A percentile compares a stretch with the other conserved stretches of the same genome.
Conservation (phyloP, 2,888 invertebrate species). For the Cephus rjabovi region DNA sequence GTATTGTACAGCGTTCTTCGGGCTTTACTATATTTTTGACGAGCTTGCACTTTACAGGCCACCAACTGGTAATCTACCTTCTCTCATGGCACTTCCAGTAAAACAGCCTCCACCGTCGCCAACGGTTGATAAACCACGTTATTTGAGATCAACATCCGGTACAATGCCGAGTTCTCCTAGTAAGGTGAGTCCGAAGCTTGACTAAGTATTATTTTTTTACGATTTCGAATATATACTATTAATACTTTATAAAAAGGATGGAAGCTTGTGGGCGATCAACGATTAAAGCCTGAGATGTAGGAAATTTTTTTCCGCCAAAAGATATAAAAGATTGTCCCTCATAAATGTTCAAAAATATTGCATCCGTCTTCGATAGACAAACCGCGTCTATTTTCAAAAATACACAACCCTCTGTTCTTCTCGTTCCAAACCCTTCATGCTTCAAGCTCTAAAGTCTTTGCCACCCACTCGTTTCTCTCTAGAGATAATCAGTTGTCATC, state of each 20-base stretch:
- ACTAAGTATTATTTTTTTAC: not conserved
- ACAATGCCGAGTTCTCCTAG: constrained; percentile 11
- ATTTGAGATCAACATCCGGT: constrained; percentile 10
- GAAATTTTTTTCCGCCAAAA: no score
- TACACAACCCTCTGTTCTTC: no score
- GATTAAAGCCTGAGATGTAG: not conserved
- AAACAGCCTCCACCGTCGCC: constrained; percentile 10
- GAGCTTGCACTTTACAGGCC: not conserved
- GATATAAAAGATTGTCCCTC: no score
- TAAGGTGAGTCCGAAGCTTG: constrained; percentile 9
- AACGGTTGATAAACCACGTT: constrained; percentile 10
- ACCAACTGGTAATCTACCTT: not conserved
- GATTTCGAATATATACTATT: not conserved
- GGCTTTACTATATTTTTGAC: not conserved
- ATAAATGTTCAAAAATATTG: no score
- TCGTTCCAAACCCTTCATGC: no score
- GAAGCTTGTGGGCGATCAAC: not conserved
- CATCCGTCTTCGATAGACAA: no score
- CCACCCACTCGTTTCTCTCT: no score
- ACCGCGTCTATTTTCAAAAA: no score
- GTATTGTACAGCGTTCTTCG: not conserved
- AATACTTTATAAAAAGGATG: not conserved
- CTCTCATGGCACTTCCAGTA: constrained; percentile 12
- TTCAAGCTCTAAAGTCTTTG: no score
- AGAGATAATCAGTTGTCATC: no score